Evolutionary conservation across 1,140 invertebrate species (phyloP), one percentile per base, ranked within the genome.

Genomic region (Bombus polaris): DNA sequence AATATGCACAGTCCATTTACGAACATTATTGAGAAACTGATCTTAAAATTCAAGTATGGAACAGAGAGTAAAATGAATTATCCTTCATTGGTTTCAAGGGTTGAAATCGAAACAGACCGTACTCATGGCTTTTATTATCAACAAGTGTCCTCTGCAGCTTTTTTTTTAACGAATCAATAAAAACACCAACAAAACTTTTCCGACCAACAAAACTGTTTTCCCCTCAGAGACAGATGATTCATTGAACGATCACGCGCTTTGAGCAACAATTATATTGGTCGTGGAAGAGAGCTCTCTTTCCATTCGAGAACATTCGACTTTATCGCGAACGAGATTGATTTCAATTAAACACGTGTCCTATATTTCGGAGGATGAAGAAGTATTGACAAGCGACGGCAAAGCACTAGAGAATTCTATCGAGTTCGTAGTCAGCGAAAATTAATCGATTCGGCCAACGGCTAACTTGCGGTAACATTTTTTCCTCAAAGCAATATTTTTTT

Each of bases 281-380:
- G n/a, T 37, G 28, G 47, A n/a, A 59, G 72, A 62, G 57, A 22
- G 53, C 70, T 18, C 53, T 44, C 9, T 82, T 47, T 2, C 47
- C 22, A 22, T 74, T 37, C 39, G 39, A n/a, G 59, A 73, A 81
- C 42, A 42, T 47, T 75, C 42, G 72, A 62, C 42, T 76, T 65
- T 22, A 53, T 44, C 59, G 39, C 62, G 25, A 28, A 37, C n/a
- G 57, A 73, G 81, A 82, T 75, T 82, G 71, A 82, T 82, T 82
- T 76, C 72, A 76, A 82, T 82, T 82, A 82, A 82, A 82, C 57
- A 39, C 72, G 71, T 44, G 72, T 22, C 72, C 81, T 42, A 82
- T 75, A 82, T 82, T 75, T 82, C 57, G 53, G 22, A 22, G 57
- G 35, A 44, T 32, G 47, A 44, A 65, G 35, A 75, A 75, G 71